Evolutionary conservation across 2,888 invertebrate species (phyloP).

Genomic region (Monochamus alternatus): DNA sequence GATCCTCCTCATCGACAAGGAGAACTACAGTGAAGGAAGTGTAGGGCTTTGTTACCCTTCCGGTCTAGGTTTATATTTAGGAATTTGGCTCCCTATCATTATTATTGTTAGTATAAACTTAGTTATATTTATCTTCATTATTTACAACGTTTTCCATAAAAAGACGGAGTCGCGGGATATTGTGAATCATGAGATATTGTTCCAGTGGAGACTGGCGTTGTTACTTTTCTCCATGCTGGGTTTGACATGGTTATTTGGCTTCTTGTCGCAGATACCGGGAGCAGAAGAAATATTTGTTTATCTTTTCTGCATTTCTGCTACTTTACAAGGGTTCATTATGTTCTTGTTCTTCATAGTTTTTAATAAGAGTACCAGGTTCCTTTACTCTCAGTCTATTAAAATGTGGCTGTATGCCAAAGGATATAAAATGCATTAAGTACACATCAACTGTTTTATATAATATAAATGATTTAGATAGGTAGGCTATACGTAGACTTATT

Average conservation of each 20-base stretch:
- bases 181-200: constrained; percentile 62
- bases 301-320: constrained; percentile 74
- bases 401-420: constrained; percentile 56
- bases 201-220: constrained; percentile 75
- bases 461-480: too few species aligned
- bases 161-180: constrained; percentile 60
- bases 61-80: constrained; percentile 73
- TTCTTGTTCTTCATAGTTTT: constrained; percentile 77
- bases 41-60: constrained; percentile 74
- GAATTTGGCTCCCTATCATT: constrained; percentile 74
- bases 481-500: neutral
- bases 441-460: neutral
- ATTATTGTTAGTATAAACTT: constrained; percentile 74
- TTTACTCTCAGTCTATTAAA: constrained; percentile 66
- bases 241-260: constrained; percentile 76
- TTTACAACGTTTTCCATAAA: constrained; percentile 72
- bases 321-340: constrained; percentile 76
- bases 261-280: constrained; percentile 69
- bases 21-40: constrained; percentile 70
- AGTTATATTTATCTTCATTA: constrained; percentile 75
- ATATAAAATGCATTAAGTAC: constrained; percentile 37
- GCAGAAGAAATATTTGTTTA: constrained; percentile 66
- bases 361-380: constrained; percentile 74
- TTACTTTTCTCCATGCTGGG: constrained; percentile 77
- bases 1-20: constrained; percentile 71